Evolutionary conservation across 2,888 invertebrate genomes (phyloP), one percentile per base, ranked within the genome.

Genomic region (Plagodis dolabraria): DNA sequence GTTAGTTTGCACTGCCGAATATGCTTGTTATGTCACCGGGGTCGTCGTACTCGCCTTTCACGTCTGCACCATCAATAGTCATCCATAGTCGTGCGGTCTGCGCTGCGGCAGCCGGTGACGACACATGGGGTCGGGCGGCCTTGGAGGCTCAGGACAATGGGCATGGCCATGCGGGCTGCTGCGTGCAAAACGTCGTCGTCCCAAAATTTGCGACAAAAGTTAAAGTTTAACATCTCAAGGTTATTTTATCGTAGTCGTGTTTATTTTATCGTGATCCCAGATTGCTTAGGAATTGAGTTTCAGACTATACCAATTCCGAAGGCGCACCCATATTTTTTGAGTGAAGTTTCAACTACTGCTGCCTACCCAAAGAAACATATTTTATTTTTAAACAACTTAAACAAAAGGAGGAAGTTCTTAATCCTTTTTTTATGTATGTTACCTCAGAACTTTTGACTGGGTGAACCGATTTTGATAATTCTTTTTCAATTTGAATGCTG

Each of bases 31-130:
- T 83, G 82, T 84, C 82, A 85, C 69, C 56, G 74, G 70, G 84
- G 83, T 82, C 80, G 77, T 73, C 71, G 85, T 60, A 65, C 72
- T 75, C 79, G 68, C 81, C 80, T 82, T 77, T 80, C 81, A 72
- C 79, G 80, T 51, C 57, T 55, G 53, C 56, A 38, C n/a, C 53
- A 47, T 46, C 53, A 10, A n/a, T 40, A 40, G 40, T 40, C 40
- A 40, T 40, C 40, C 40, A 40, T 40, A 40, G 49, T 50, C 36
- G 51, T 35, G 53, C 40, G 35, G 46, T 55, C 55, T 55, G 46
- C 40, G 48, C 7, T 42, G 53, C 49, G 47, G 47, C 49, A 46
- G 48, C 12, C 11, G 46, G 40, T 64, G 63, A 63, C 64, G 66
- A 61, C 63, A 61, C 36, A 40, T 43, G 47, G 34, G 42, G 51